Evolutionary conservation across 2,113 vertebrate genomes (phyloP).

Genomic region (Aix galericulata): DNA sequence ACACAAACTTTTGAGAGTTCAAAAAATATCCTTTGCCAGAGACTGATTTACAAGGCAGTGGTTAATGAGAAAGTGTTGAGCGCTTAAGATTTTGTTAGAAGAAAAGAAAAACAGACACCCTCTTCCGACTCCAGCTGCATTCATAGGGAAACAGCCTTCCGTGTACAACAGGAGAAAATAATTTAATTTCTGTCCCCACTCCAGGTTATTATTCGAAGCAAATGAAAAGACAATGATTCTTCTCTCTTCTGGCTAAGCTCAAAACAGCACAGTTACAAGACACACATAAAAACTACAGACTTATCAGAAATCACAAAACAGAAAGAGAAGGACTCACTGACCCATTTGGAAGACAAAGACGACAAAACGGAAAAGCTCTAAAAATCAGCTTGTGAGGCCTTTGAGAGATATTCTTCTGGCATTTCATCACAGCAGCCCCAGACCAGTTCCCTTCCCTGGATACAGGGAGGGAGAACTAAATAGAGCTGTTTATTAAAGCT

Average conservation of each 20-base stretch:
- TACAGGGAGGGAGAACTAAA: constrained; percentile 84
- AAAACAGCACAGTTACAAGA: constrained; percentile 63
- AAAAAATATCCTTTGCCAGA: constrained; percentile 65
- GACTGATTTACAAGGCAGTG: constrained; percentile 64
- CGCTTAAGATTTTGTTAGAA: constrained; percentile 57
- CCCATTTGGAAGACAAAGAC: constrained; percentile 90
- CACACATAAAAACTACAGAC: constrained; percentile 68
- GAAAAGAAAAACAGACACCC: constrained; percentile 41
- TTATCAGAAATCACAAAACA: constrained; percentile 75
- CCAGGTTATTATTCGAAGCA: constrained; percentile 76
- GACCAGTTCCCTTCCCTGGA: constrained; percentile 83
- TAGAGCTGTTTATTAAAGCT: constrained; percentile 89
- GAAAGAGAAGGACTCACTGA: constrained; percentile 85
- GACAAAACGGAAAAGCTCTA: constrained; percentile 82
- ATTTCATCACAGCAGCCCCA: constrained; percentile 87
- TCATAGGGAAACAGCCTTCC: constrained; percentile 69
- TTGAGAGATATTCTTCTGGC: constrained; percentile 85
- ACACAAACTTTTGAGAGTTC: constrained; percentile 77
- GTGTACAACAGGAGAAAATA: constrained; percentile 58
- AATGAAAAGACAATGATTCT: constrained; percentile 76
- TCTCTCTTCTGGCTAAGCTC: constrained; percentile 67
- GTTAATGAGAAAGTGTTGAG: constrained; percentile 59
- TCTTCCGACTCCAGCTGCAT: constrained; percentile 40
- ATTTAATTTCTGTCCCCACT: constrained; percentile 65
- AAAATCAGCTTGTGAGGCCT: constrained; percentile 85